Evolutionary conservation across 2,888 invertebrate genomes (phyloP), one percentile per base, ranked within the genome.

Genomic region (Melieria crassipennis): DNA sequence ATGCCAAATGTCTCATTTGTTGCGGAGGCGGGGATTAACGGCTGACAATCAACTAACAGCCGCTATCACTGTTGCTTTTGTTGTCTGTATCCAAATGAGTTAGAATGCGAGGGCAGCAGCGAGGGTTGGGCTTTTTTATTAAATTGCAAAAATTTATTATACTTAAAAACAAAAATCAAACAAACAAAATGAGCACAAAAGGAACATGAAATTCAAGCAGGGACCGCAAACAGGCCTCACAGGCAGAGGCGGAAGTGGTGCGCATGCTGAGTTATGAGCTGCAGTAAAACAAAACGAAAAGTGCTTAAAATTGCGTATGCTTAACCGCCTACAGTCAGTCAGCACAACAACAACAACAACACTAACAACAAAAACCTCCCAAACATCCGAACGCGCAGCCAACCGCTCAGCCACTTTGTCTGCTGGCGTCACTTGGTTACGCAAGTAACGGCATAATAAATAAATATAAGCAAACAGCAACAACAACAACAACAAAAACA

Each of bases 121-220:
- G 6, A 9, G 9, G 45, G 52, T 13, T n/a, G n/a, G 11, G 45
- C 50, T 42, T 5, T 30, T 65, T 55, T 13, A 65, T 65, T 65
- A 55, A 65, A 65, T 55, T 55, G 11, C 30, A 50, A 9, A 48
- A 65, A 65, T 55, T 65, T 45, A 65, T 52, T 43, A 64, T 43
- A 7, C 52, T 52, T 64, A 42, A 10, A 10, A 6, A 11, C 48
- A 10, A 43, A 10, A 10, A 45, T 48, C 30, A 7, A 5, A 30
- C 42, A n/a, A 30, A 48, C 7, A n/a, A 10, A 13, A 6, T 43
- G 11, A 62, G 6, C 7, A n/a, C 47, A 63, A 63, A 30, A 48
- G 9, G 2, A 63, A 30, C 30, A 30, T 30, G 30, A 30, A 30
- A 30, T 30, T 30, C 30, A 30, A 30, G 30, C 30, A 30, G 30